Percentiles rank a stretch among this genome's conserved stretches.
phyloP scores from a whole-genome alignment of 2,113 vertebrate species.

The Australoheros scitulus region DNA sequence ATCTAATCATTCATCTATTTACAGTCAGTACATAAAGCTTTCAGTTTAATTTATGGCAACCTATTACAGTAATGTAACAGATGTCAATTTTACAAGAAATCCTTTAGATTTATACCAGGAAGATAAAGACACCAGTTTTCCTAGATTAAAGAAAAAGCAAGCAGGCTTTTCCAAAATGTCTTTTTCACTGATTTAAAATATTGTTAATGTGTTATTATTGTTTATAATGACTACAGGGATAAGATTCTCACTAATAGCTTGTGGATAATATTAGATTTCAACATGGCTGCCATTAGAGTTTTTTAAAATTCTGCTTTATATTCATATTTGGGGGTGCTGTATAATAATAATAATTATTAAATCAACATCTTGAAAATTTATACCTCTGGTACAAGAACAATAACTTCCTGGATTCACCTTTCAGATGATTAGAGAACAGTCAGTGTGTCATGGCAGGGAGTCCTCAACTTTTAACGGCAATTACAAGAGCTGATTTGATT shows the following conservation, averaged over 20 bases:
- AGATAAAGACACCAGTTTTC: neutral
- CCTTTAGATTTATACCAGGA: neutral
- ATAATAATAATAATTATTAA: neutral
- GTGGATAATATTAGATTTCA: neutral
- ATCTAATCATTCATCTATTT: neutral
- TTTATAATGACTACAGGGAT: no score
- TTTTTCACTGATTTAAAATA: no score
- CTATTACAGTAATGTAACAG: neutral
- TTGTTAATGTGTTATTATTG: no score
- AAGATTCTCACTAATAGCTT: neutral
- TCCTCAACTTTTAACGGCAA: slow-evolving; percentile 6
- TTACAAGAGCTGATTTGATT: neutral
- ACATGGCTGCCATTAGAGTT: neutral
- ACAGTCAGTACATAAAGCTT: neutral
- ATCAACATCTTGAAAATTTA: neutral
- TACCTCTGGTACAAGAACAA: neutral
- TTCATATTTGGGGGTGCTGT: neutral
- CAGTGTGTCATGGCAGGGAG: neutral
- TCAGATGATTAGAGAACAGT: neutral
- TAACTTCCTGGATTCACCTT: neutral
- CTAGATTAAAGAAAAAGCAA: neutral
- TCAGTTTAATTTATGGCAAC: neutral
- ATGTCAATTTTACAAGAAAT: neutral
- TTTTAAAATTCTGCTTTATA: fast-evolving
- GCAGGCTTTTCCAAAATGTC: neutral